Evolutionary conservation across 2,888 invertebrate genomes (phyloP), one percentile per base, ranked within the genome.

Genomic region (Cantharis lateralis): DNA sequence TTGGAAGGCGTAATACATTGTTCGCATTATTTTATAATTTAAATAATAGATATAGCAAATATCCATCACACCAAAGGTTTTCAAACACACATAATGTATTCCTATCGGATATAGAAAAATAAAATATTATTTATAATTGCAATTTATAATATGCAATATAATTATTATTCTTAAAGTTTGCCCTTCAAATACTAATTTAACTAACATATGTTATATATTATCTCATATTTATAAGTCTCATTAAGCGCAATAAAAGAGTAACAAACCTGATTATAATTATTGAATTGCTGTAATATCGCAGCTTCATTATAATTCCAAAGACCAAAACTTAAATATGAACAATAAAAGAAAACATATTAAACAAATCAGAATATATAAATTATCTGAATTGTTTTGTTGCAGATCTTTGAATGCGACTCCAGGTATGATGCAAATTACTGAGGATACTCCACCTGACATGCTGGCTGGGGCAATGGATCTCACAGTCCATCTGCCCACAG

Each of bases 401-500:
- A 84, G 84, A 81, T 80, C 81, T 83, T 83, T 83, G 84, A 80
- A 85, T 84, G 79, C 84, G 82, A 78, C 85, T 87, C 84, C 86
- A 85, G 85, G 85, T 74, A 88, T 88, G 88, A 85, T 88, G 84
- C 88, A 88, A 82, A 91, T 93, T 86, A 92, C 93, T 79, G 93
- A 93, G 87, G 92, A 93, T 86, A 93, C 92, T 68, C 92, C 93
- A 79, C 91, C 92, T 77, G 93, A 93, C 87, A 91, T 93, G 90
- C 88, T 93, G 86, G 91, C 93, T 81, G 93, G 93, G 80, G 91
- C 91, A 85, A 93, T 93, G 93, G 92, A 93, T 85, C 89, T 93
- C 78, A 89, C 90, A 81, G 92, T 93, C 78, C 90, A 92, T 83
- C 89, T 93, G 80, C 93, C 93, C 20, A 88, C 88, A 80, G 90